Percentiles rank a stretch among this genome's conserved stretches.
These are phyloP conservation scores for Otolemur crassicaudatus DNA, from an alignment of 2,797 vertebrate genomes.

Conservation along the genomic window DNA sequence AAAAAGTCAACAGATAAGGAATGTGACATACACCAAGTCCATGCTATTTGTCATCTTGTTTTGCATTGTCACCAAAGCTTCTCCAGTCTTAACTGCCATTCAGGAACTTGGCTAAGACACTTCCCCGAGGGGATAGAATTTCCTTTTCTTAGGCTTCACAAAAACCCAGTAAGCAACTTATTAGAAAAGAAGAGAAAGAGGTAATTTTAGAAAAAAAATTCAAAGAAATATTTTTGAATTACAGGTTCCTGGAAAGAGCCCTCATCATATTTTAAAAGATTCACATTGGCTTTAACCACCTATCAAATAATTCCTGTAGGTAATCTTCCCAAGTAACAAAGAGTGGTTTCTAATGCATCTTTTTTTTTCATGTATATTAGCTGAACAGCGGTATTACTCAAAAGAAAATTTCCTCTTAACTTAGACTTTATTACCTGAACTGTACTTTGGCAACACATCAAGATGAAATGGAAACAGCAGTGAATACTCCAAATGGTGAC, in stretches of 20 bases:
- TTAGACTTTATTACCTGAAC: constrained; percentile 43
- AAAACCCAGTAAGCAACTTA: neutral
- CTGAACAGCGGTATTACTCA: neutral
- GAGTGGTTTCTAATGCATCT: neutral
- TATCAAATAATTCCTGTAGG: constrained; percentile 44
- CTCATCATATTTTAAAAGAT: constrained; percentile 44
- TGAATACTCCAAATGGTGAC: neutral
- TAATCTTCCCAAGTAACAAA: constrained; percentile 36
- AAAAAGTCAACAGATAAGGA: neutral
- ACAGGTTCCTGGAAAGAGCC: constrained; percentile 48
- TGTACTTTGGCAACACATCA: constrained; percentile 8
- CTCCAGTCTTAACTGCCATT: neutral
- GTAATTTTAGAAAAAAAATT: constrained; percentile 57
- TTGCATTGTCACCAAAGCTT: neutral
- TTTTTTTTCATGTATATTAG: constrained; percentile 12
- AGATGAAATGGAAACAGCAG: constrained; percentile 35
- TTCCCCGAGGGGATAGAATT: neutral
- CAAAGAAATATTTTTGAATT: constrained; percentile 41
- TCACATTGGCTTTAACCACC: constrained; percentile 50
- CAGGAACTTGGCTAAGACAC: neutral
- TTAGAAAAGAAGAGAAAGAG: neutral
- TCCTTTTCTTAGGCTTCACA: neutral
- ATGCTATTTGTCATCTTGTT: neutral
- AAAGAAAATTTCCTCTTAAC: constrained; percentile 29
- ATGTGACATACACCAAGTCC: neutral